Conservation (phyloP, 2,113 vertebrate species). For the Poeciliopsis prolifica region DNA sequence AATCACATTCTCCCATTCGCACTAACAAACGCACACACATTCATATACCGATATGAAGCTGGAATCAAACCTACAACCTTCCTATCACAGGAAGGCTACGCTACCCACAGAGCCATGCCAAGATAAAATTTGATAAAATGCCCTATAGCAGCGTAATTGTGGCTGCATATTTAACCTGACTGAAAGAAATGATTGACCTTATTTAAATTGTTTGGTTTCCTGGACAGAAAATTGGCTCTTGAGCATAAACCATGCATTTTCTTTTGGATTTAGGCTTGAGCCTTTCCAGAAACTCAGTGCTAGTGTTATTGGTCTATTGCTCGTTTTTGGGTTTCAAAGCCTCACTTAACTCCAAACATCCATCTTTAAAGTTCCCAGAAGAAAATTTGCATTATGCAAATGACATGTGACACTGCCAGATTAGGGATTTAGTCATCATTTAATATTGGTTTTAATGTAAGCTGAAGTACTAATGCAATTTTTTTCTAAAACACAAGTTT, state of each 20-base stretch:
- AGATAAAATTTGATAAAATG: not conserved
- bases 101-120: too few relatives aligned
- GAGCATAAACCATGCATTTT: not conserved
- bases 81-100: too few relatives aligned
- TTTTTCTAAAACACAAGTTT: not conserved
- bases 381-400: not conserved
- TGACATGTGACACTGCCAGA: too few relatives aligned
- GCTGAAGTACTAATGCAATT: too few relatives aligned
- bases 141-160: not conserved
- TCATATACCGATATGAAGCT: too few relatives aligned
- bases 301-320: too few relatives aligned
- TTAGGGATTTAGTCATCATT: too few relatives aligned
- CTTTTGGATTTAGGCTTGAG: not conserved
- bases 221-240: not conserved
- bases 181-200: not conserved
- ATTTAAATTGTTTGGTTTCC: not conserved
- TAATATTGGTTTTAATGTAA: too few relatives aligned
- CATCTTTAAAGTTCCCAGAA: not conserved
- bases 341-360: not conserved
- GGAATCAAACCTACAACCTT: too few relatives aligned
- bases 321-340: not conserved
- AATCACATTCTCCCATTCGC: too few relatives aligned
- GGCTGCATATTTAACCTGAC: not conserved
- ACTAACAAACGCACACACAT: too few relatives aligned
- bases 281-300: not conserved